Evolutionary conservation across 2,113 vertebrate species (phyloP), one percentile per base, ranked within the genome.

Genomic region (Datnioides undecimradiatus): DNA sequence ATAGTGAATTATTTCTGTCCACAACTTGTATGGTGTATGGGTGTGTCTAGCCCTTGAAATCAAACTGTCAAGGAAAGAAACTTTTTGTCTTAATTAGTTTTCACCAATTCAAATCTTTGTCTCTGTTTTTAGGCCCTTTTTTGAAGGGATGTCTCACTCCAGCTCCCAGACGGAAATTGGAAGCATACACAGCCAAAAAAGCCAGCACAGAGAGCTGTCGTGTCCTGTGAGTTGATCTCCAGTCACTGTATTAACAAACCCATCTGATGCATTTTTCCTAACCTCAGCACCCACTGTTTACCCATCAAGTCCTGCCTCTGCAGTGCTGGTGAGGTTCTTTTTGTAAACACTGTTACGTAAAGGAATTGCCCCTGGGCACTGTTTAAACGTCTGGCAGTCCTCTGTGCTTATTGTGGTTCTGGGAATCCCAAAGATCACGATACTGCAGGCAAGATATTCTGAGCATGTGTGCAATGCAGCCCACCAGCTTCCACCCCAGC

Each of bases 151-250:
- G 92, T 95, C 95, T 65, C 94, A 95, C 87, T 95, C 94, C 79
- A 95, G 94, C 57, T 95, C 95, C 9, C 95, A 95, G 90, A 95
- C 95, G 0, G 95, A 95, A 85, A 94, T 95, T 40, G 92, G 94
- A 70, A 95, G 94, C 76, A 70, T 94, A 40, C 92, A 95, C 59
- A 95, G 93, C 87, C 92, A 94, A 51, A 94, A 90, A 79, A 95
- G 91, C 72, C 94, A 95, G 62, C 90, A 88, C 63, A 88, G 89
- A 73, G 90, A 94, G 57, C 49, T 87, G 64, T 87, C 85, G 23
- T 91, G 86, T 81, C 85, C 91, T 45, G 95, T 95, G 88, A 95
- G 94, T 93, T 38, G 52, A 84, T 82, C 64, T 48, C 57, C 54
- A 54, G 19, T 0, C 79, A 27, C 49, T n/a, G 33, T 64, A 1